Evolutionary conservation across 2,113 vertebrate genomes (phyloP).

Genomic region (Jaculus jaculus): DNA sequence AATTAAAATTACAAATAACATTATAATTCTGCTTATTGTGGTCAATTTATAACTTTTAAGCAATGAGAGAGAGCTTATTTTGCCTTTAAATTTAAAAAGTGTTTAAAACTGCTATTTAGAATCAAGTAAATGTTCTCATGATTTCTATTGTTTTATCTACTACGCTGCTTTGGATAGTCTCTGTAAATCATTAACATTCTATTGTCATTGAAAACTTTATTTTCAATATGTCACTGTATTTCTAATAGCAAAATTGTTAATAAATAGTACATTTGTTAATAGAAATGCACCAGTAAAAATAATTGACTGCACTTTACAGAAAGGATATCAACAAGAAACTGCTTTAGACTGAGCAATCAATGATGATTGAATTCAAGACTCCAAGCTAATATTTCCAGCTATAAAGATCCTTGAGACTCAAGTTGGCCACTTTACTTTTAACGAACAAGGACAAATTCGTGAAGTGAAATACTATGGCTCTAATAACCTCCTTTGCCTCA

Average conservation of each 20-base stretch:
- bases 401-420: slow-evolving; percentile 75
- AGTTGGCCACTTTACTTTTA: slow-evolving; percentile 80
- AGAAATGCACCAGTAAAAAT: slow-evolving; percentile 78
- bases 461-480: slow-evolving; percentile 75
- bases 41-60: slow-evolving; percentile 17
- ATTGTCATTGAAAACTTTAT: slow-evolving; percentile 65
- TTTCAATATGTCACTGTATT: slow-evolving; percentile 58
- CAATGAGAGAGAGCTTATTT: slow-evolving; percentile 14
- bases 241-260: slow-evolving; percentile 70
- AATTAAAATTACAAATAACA: slow-evolving; percentile 21
- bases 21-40: slow-evolving; percentile 19
- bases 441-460: slow-evolving; percentile 81
- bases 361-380: slow-evolving; percentile 82
- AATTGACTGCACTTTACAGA: slow-evolving; percentile 79
- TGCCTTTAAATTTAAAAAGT: slow-evolving; percentile 39
- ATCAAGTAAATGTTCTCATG: slow-evolving; percentile 42
- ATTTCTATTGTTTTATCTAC: not conserved
- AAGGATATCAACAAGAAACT: slow-evolving; percentile 82
- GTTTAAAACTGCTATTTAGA: slow-evolving; percentile 24
- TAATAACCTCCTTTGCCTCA: slow-evolving; percentile 73
- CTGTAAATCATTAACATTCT: slow-evolving; percentile 70
- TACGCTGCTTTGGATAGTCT: slow-evolving; percentile 4
- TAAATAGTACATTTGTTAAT: slow-evolving; percentile 75
- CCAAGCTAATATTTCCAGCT: slow-evolving; percentile 78
- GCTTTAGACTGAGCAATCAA: slow-evolving; percentile 80